A percentile compares a stretch with the other conserved stretches of the same genome.
Conservation (phyloP, 2,113 vertebrate genomes). For the Urocynchramus pylzowi region DNA sequence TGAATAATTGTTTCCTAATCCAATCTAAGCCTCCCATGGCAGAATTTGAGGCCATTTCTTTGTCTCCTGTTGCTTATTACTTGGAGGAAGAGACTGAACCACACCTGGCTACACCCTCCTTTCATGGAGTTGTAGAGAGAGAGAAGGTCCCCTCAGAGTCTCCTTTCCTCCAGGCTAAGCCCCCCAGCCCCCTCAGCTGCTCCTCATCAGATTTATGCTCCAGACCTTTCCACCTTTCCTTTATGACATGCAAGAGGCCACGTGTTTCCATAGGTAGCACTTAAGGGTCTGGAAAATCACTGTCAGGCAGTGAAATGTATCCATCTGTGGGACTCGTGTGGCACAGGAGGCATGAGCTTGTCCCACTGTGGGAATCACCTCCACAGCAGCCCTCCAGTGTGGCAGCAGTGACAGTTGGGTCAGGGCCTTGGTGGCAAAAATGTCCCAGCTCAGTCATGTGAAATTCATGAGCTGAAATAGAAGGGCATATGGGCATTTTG, state of each 20-base stretch:
- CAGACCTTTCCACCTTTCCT: not conserved
- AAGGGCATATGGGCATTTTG: not conserved
- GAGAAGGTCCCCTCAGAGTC: not conserved
- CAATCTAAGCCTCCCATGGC: not conserved
- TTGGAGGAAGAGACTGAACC: not conserved
- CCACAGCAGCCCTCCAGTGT: rapidly evolving
- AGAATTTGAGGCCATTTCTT: not conserved
- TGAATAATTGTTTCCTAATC: not conserved
- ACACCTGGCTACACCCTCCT: not conserved
- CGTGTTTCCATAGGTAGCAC: not conserved
- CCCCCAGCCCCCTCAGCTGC: not conserved
- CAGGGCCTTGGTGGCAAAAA: not conserved
- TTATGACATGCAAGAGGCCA: not conserved
- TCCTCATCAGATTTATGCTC: not conserved
- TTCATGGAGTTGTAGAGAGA: not conserved
- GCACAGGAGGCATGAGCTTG: not conserved
- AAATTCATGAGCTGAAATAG: not conserved
- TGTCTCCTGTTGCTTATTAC: not conserved
- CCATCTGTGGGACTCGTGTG: not conserved
- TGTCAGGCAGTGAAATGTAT: not conserved
- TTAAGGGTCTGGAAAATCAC: not conserved
- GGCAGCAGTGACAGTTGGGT: not conserved
- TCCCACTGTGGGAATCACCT: not conserved
- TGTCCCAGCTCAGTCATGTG: not conserved
- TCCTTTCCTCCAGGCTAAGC: not conserved